Evolutionary conservation across 2,888 invertebrate species (phyloP), one percentile per base, ranked within the genome.

Genomic region (Alviniconcha strummeri): DNA sequence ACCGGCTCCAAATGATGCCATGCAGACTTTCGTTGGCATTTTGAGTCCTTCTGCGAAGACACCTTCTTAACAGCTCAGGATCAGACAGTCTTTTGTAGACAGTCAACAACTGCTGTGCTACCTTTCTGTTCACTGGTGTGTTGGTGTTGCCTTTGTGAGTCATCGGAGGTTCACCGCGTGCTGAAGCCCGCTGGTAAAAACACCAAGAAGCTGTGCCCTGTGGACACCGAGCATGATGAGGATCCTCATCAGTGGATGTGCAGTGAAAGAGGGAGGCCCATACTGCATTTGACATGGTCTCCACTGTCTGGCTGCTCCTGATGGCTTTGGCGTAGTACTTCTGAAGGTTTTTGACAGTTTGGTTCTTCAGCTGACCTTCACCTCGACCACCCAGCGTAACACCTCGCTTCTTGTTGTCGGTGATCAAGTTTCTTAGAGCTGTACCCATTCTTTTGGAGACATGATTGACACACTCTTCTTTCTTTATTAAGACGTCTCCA

Each of bases 11-110:
- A 52, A 36, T 72, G 19, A 72, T 52, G 11, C 72, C 72, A 72
- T 72, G 72, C 7, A 72, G 52, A 52, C 17, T 80, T 69, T 77
- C 82, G 71, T 79, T 79, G 54, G 57, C 72, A 57, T 83, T 83
- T 57, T 71, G 83, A 4, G 83, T 83, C 60, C 15, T 71, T n/a
- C 19, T n/a, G 5, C 15, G 56, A 7, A 79, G 36, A 60, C 83
- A 83, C 11, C 79, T 69, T 52, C 19, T 57, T 4, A 83, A 55
- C 5, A 83, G 67, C 60, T 36, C 72, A 72, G 72, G 72, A 72
- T 72, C 72, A 36, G 36, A 5, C 72, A 69, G 52, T 52, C n/a
- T 72, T n/a, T 52, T 72, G 72, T 72, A 72, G 72, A 72, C n/a
- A 17, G 19, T 19, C 72, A 36, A 19, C 19, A 7, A 52, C 19